Base-by-base conservation (phyloP, 2,888 invertebrate species). In the Coleophora deauratella region DNA sequence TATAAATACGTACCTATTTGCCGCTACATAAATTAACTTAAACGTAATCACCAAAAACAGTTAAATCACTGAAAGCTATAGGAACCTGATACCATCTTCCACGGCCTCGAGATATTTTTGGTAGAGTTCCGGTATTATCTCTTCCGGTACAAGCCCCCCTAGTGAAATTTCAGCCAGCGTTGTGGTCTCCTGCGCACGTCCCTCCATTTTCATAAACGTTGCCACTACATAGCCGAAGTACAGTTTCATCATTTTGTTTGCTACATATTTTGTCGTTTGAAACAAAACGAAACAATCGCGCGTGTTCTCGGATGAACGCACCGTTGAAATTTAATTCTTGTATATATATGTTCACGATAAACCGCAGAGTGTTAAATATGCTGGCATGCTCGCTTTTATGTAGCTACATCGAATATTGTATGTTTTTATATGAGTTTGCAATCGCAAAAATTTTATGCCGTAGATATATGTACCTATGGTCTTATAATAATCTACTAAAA, bases 321-420 rank as follows among this genome's bases (percentile, higher is more conserved):
- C 51, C 48, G 42, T 9, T 65, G 62, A 48, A 62, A 61, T 62
- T 63, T 66, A 69, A 72, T 74, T 62, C 45, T 37, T 14, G 47
- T 52, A 13, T 40, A 21, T 52, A 13, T 40, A 21, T 33, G 8
- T 42, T 11, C 37, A 3, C 11, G 31, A 31, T 31, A 31, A 31
- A 31, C 31, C 21, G 21, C 21, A 21, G 21, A 4, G 21, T 11
- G n/a, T 32, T 32, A 15, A 33, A 11, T 8, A 35, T 12, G 33
- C 36, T 4, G 27, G 14, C 39, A 15, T 33, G 34, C 27, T 28
- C 28, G 21, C 9, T 31, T 28, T 28, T 33, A 34, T 33, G 13
- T 10, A 21, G 21, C 21, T 21, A 21, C 21, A 21, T 21, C 21
- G 3, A 21, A 21, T 21, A 21, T 21, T 21, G 6, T 21, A n/a